A percentile compares a stretch with the other conserved stretches of the same genome.
These are phyloP conservation scores for Syngnathoides biaculeatus DNA, from an alignment of 2,113 vertebrate genomes.

Conservation along the genomic window DNA sequence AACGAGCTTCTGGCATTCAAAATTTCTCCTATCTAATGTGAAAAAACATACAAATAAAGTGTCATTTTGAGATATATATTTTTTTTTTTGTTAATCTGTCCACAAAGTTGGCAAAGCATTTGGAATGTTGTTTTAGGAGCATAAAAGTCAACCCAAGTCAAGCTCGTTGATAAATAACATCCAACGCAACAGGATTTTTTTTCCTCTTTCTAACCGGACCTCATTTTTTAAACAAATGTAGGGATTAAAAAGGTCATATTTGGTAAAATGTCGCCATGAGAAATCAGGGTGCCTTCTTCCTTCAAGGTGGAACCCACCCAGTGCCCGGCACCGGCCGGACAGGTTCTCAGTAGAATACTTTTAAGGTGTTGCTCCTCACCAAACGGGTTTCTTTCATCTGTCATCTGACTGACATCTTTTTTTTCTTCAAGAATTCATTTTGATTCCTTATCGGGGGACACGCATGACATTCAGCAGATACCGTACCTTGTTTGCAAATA, in stretches of 20 bases:
- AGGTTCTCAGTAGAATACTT: conserved; percentile 48
- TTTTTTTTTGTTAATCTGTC: too few species aligned
- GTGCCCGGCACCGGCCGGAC: conserved; percentile 44
- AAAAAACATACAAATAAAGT: too few species aligned
- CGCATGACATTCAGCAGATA: conserved; percentile 6
- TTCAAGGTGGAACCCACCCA: conserved; percentile 17
- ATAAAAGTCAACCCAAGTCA: too few species aligned
- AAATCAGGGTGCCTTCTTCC: conserved; percentile 27
- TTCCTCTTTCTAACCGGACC: neutral
- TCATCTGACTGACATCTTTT: conserved; percentile 24
- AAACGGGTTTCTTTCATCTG: conserved; percentile 52
- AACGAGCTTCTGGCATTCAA: too few species aligned
- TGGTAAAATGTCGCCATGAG: neutral
- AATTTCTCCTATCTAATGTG: too few species aligned
- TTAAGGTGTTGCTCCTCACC: conserved; percentile 42
- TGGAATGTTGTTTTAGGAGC: too few species aligned
- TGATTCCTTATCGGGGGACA: conserved; percentile 6
- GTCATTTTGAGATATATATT: too few species aligned
- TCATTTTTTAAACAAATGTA: too few species aligned
- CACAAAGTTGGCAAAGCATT: too few species aligned
- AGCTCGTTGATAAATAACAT: too few species aligned
- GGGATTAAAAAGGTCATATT: neutral
- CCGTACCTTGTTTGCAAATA: neutral
- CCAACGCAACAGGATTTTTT: too few species aligned
- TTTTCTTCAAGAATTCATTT: conserved; percentile 7